Evolutionary conservation across 2,113 vertebrate genomes (phyloP), one percentile per base, ranked within the genome.

Genomic region (Bothrops jararaca): DNA sequence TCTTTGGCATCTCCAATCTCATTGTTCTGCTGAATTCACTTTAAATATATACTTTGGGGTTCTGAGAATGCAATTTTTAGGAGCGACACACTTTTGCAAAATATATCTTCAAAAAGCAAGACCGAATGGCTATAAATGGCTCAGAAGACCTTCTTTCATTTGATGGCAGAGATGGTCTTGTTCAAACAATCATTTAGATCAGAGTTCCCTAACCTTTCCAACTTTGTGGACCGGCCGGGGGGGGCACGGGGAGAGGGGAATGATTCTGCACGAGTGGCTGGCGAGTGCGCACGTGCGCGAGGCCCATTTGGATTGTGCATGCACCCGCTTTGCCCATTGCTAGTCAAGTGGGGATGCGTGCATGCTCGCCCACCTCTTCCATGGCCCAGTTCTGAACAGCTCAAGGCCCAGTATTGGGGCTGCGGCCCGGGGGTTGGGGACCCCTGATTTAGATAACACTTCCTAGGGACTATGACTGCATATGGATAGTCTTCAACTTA

Each of bases 1-100:
- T 3, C 92, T n/a, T 91, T 91, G 64, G n/a, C 94, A 95, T 93
- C 50, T 54, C 29, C 39, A 20, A 92, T 39, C 24, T 23, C 86
- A 23, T 54, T 9, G 34, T 45, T 80, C 64, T 18, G n/a, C 58
- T 69, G 1, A 22, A 20, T 12, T 86, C 26, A n/a, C 42, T 23
- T 23, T 39, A 80, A 39, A 80, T 20, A 5, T 39, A 29, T 24
- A 26, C n/a, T 48, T 52, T 29, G 1, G 1, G 45, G 23, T 74
- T 80, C 13, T n/a, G 34, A 80, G 60, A 74, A 45, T 45, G 23
- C 60, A n/a, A 45, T 42, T 24, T 50, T 80, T 56, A 2, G 7
- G 10, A 54, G 85, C 3, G 1, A 20, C 34, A 12, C 20, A 6
- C 42, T 48, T 54, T 42, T 69, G 39, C 57, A 69, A 53, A 45